phyloP scores from a whole-genome alignment of 2,888 invertebrate genomes.

The Trachelus tabidus region DNA sequence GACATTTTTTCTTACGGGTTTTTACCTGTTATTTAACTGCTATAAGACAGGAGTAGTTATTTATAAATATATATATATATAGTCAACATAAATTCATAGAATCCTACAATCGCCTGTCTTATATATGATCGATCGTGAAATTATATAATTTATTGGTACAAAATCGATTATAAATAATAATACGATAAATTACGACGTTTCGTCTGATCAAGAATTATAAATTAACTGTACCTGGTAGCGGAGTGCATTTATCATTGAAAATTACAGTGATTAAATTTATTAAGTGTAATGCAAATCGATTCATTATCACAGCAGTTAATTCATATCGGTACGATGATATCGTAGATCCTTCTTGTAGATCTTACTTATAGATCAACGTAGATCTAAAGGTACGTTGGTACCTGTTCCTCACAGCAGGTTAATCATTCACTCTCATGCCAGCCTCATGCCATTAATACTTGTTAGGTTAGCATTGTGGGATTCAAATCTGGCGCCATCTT shows the following conservation, averaged over 20 bases:
- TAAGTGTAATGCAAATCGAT: neutral
- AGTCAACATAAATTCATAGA: no score
- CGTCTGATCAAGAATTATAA: neutral
- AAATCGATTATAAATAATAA: neutral
- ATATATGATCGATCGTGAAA: neutral
- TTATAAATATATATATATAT: no score
- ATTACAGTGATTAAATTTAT: neutral
- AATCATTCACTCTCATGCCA: conserved; percentile 15
- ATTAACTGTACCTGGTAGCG: neutral
- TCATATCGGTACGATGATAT: neutral
- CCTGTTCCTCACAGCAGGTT: conserved; percentile 16
- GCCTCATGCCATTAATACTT: conserved; percentile 21
- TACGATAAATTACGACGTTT: neutral
- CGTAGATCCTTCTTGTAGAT: neutral
- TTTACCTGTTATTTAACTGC: neutral
- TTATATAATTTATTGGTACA: neutral
- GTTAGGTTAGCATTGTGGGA: conserved; percentile 19
- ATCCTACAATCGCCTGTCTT: no score
- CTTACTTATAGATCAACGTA: neutral
- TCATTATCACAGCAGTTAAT: neutral
- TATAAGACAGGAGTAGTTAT: neutral
- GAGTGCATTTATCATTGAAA: neutral
- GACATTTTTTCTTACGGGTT: neutral
- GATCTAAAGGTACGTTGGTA: neutral
- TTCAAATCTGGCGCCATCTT: neutral